Conservation (phyloP, 2,888 invertebrate genomes). For the Blastobasis adustella region DNA sequence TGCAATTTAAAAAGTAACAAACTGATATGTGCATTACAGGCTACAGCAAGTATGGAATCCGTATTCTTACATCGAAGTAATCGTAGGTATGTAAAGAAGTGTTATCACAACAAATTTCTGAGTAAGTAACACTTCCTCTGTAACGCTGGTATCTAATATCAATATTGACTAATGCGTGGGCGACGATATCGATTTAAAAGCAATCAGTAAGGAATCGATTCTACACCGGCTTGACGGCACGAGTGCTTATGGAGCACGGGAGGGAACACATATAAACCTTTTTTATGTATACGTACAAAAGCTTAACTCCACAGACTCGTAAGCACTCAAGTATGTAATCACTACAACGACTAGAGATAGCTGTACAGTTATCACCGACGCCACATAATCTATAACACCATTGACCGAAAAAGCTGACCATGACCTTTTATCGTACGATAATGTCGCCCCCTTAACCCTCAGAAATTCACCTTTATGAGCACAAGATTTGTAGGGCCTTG, state of each 20-base stretch:
- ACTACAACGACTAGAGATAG: too few relatives aligned
- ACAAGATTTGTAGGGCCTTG: too few relatives aligned
- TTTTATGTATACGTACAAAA: too few relatives aligned
- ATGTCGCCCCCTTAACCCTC: conserved; percentile 7
- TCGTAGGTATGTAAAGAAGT: conserved; percentile 29
- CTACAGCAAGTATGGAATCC: neutral
- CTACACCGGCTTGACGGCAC: conserved; percentile 29
- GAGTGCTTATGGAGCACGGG: conserved; percentile 36
- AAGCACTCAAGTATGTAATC: too few relatives aligned
- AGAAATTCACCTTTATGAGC: neutral
- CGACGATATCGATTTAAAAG: conserved; percentile 49
- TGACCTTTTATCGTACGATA: conserved; percentile 23
- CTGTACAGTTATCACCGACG: neutral
- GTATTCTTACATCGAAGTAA: neutral
- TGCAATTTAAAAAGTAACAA: too few relatives aligned
- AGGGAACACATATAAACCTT: conserved; percentile 11
- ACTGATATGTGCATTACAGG: neutral
- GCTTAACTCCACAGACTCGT: too few relatives aligned
- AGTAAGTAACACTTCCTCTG: conserved; percentile 52
- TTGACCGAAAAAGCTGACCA: conserved; percentile 9
- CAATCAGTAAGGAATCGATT: conserved; percentile 45
- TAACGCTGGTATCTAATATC: conserved; percentile 46
- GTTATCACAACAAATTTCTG: conserved; percentile 60
- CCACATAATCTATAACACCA: conserved; percentile 11
- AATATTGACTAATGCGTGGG: conserved; percentile 68